Evolutionary conservation across 2,113 vertebrate genomes (phyloP).

Genomic region (Pteropus alecto): DNA sequence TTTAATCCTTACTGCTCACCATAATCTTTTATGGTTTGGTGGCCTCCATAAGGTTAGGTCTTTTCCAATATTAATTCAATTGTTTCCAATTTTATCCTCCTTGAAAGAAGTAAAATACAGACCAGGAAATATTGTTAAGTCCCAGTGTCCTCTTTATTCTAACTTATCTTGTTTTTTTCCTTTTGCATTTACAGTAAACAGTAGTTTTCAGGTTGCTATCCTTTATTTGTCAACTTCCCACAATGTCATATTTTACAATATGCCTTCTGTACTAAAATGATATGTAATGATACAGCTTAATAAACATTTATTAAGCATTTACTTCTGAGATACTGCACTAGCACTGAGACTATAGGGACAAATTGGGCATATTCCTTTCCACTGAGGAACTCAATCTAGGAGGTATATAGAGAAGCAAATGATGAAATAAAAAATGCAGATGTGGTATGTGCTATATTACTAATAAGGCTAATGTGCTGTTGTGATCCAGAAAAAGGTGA

Average conservation of each 20-base stretch:
- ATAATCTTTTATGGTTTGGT: not conserved
- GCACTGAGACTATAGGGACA: not conserved
- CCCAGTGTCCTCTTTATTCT: not conserved
- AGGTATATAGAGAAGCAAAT: not conserved
- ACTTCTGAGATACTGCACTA: not conserved
- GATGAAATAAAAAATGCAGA: not conserved
- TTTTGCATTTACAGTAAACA: not conserved
- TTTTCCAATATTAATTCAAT: not conserved
- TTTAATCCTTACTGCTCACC: not conserved
- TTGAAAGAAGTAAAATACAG: not conserved
- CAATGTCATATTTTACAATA: not conserved
- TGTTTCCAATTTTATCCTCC: not conserved
- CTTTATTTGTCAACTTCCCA: not conserved
- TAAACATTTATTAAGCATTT: not conserved
- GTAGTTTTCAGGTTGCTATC: not conserved
- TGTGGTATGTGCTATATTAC: not conserved
- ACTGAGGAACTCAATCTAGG: not conserved
- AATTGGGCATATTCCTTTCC: not conserved
- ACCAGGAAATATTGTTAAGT: not conserved
- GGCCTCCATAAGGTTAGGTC: not conserved
- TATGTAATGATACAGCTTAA: not conserved
- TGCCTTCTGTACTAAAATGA: not conserved
- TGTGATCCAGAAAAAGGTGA: not conserved
- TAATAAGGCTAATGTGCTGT: not conserved
- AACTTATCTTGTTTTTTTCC: not conserved